Evolutionary conservation across 2,888 invertebrate genomes (phyloP).

Genomic region (Nematopogon swammerdamellus): DNA sequence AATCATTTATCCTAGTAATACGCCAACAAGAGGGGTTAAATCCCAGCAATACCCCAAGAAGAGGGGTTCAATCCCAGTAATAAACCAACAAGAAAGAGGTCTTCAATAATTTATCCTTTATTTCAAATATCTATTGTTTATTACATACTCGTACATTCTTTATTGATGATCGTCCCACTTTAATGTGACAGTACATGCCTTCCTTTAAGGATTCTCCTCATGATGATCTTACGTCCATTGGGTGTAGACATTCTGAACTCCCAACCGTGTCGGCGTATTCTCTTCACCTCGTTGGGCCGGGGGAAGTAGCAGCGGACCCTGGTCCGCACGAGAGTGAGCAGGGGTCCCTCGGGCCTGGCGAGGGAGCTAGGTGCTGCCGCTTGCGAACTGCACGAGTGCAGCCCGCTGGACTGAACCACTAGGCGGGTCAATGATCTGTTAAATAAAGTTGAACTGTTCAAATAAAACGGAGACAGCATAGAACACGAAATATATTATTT

Average conservation of each 20-base stretch:
- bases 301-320: conserved; percentile 66
- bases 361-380: not conserved
- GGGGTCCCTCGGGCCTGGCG: not conserved
- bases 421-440: not conserved
- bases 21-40: too few relatives aligned
- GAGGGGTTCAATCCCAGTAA: too few relatives aligned
- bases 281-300: conserved; percentile 67
- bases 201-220: conserved; percentile 75
- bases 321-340: not conserved
- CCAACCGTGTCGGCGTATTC: conserved; percentile 72
- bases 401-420: not conserved
- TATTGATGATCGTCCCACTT: too few relatives aligned
- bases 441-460: too few relatives aligned
- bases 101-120: not conserved
- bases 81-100: too few relatives aligned
- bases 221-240: conserved; percentile 65
- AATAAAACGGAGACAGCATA: too few relatives aligned
- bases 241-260: conserved; percentile 64
- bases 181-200: conserved; percentile 67
- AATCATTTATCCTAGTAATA: too few relatives aligned
- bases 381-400: not conserved
- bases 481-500: too few relatives aligned
- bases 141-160: too few relatives aligned
- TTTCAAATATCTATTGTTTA: not conserved
- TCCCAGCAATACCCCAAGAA: too few relatives aligned